phyloP scores from a whole-genome alignment of 2,113 vertebrate species.

The Rhabdornis inornatus region DNA sequence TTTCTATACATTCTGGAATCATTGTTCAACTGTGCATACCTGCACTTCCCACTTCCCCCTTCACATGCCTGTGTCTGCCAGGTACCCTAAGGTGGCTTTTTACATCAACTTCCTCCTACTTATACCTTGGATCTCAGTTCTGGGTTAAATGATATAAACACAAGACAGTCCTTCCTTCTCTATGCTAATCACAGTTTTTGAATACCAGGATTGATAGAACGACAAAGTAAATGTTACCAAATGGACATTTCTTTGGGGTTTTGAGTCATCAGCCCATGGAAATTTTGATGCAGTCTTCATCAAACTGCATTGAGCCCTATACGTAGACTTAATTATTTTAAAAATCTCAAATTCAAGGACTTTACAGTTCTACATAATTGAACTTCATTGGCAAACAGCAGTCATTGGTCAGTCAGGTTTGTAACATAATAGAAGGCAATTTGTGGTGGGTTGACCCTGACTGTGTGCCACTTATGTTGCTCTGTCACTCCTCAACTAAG shows the following conservation, averaged over 20 bases:
- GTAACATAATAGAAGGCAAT: background rate
- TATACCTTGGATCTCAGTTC: background rate
- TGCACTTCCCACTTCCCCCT: background rate
- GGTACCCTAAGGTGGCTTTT: background rate
- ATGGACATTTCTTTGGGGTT: background rate
- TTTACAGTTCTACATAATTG: background rate
- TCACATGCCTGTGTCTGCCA: background rate
- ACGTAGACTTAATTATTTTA: background rate
- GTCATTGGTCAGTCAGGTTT: background rate
- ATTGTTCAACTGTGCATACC: background rate
- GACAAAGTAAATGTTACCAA: background rate
- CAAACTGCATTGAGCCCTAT: background rate
- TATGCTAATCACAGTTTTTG: background rate
- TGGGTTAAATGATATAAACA: background rate
- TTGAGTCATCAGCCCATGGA: background rate
- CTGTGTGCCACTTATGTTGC: background rate
- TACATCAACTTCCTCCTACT: background rate
- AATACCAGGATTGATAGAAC: background rate
- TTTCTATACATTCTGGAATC: background rate
- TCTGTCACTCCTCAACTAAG: background rate
- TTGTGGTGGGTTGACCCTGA: background rate
- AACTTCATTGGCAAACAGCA: background rate
- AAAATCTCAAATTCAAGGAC: background rate
- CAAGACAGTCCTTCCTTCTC: background rate
- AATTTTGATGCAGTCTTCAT: background rate